Conservation (phyloP, 2,113 vertebrate genomes). For the Chamaea fasciata region DNA sequence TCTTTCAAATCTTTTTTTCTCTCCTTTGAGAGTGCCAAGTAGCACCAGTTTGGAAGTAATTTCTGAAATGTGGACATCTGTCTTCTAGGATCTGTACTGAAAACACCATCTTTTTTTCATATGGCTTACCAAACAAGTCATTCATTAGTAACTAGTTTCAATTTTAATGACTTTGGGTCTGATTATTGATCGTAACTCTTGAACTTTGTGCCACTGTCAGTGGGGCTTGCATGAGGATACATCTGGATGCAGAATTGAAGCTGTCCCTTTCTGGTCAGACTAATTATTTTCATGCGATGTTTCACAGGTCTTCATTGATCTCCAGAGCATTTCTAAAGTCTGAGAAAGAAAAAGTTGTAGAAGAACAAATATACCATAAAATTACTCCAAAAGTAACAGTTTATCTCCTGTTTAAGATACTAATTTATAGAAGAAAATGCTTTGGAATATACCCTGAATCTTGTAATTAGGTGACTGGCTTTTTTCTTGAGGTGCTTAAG, state of each 20-base stretch:
- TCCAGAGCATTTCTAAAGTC: neutral
- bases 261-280: neutral
- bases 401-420: neutral
- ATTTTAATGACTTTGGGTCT: neutral
- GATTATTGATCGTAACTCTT: neutral
- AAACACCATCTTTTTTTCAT: conserved; percentile 57
- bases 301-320: neutral
- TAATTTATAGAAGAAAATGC: neutral
- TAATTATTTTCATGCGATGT: neutral
- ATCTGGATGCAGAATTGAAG: neutral
- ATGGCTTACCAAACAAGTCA: conserved; percentile 39
- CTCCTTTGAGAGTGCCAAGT: neutral
- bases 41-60: conserved; percentile 34
- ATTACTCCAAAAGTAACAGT: neutral
- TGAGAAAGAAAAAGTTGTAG: neutral
- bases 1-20: neutral
- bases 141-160: conserved; percentile 22
- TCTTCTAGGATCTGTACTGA: conserved; percentile 45
- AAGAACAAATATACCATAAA: neutral
- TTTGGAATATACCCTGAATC: neutral
- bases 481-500: neutral
- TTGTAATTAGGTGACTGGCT: neutral
- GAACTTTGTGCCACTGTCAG: neutral
- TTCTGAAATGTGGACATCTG: conserved; percentile 57
- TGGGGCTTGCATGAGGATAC: neutral